Base-by-base conservation (phyloP, 2,888 invertebrate genomes). In the Trichopoda pennipes region DNA sequence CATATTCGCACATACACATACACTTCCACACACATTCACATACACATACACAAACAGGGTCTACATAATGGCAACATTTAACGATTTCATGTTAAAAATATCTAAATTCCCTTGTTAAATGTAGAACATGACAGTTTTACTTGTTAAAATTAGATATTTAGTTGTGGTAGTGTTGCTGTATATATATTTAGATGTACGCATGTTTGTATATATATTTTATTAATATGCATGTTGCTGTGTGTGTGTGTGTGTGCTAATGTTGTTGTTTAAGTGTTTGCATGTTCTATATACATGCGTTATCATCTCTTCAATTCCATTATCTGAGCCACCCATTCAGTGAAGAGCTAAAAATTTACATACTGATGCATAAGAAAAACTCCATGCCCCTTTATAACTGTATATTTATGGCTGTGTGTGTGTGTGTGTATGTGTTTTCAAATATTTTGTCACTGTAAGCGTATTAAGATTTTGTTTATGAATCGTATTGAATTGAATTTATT, bases 241-340 rank as follows among this genome's bases (percentile, higher is more conserved):
- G 55, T 21, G 60, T 8, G 7, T 38, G 60, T 35, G 14, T 35
- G 55, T 19, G 60, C 32, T 55, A 55, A 44, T 63, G 21, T 28
- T 55, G 19, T 53, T 73, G 58, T 28, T 4, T 28, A 64, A 64
- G 70, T 72, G 64, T 64, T 78, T 56, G 72, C 66, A 21, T 66
- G 44, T 56, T 38, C 72, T 17, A 72, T 14, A 66, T 78, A 64
- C 78, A 78, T 66, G 72, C 60, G 64, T 78, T 72, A 78, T 72
- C 49, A 17, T 42, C 42, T 68, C 56, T 35, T 9, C 19, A 58
- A 58, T 68, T 53, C 42, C 17, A 68, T 76, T 53, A 60, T 76
- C 60, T 55, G 38, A 10, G 12, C 42, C 32, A 2, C 44, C 44
- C 21, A 64, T 64, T 47, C 58, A 38, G 6, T 12, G 7, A 38